Evolutionary conservation across 2,113 vertebrate genomes (phyloP).

Genomic region (Leucopternis melanops): DNA sequence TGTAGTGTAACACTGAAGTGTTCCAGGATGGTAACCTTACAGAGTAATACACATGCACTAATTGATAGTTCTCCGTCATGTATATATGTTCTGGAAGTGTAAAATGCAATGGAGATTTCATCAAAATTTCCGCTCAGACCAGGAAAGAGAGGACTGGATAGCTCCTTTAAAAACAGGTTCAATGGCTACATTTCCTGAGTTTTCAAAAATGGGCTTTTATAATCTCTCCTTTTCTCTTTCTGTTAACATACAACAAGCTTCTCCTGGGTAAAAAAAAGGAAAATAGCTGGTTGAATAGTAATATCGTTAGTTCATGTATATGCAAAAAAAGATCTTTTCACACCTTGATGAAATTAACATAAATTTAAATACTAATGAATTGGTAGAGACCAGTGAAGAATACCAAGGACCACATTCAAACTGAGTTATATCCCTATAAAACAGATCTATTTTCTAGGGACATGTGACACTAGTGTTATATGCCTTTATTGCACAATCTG

Average conservation of each 20-base stretch:
- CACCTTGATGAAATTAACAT: conserved; percentile 79
- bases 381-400: conserved; percentile 48
- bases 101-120: background rate
- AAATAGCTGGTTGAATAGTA: conserved; percentile 60
- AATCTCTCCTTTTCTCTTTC: background rate
- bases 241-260: conserved; percentile 48
- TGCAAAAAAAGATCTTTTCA: conserved; percentile 76
- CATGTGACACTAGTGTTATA: conserved; percentile 23
- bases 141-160: background rate
- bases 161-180: background rate
- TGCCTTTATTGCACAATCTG: conserved; percentile 17
- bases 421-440: conserved; percentile 33
- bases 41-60: background rate
- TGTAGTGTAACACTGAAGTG: background rate
- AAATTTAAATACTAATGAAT: conserved; percentile 77
- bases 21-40: background rate
- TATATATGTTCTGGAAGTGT: background rate
- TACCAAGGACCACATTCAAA: conserved; percentile 42
- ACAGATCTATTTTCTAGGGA: conserved; percentile 26
- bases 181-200: background rate
- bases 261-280: conserved; percentile 12
- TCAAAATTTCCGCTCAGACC: background rate
- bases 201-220: background rate
- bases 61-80: background rate
- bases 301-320: conserved; percentile 74